Evolutionary conservation across 2,797 vertebrate genomes (phyloP).

Genomic region (Melopsittacus undulatus): DNA sequence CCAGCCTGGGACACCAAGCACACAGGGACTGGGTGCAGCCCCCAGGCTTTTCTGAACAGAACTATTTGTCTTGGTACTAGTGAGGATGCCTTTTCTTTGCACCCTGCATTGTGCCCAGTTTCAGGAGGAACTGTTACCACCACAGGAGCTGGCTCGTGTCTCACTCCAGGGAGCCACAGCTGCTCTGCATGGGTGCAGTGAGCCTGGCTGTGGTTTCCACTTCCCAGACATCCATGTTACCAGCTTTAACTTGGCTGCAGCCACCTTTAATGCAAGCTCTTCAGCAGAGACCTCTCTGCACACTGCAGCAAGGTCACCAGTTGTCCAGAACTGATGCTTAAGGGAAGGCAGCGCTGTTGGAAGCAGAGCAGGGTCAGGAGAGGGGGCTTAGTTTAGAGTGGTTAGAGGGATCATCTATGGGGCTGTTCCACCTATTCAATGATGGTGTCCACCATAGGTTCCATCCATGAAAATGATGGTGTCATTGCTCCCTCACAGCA

Average conservation of each 20-base stretch:
- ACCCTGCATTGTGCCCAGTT: neutral
- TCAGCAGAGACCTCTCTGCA: neutral
- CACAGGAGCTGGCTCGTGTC: neutral
- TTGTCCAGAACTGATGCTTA: neutral
- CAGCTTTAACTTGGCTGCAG: neutral
- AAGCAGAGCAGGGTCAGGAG: neutral
- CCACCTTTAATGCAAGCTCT: neutral
- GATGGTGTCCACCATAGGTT: neutral
- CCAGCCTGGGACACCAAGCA: neutral
- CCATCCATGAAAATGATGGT: neutral
- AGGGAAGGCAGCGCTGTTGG: neutral
- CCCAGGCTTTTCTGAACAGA: neutral
- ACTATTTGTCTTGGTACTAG: rapidly evolving
- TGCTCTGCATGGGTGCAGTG: neutral
- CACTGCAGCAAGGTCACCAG: neutral
- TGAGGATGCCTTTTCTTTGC: neutral
- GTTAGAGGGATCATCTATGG: neutral
- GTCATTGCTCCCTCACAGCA: neutral
- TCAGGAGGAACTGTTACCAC: neutral
- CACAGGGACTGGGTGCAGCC: neutral
- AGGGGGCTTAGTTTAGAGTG: neutral
- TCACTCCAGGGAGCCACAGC: neutral
- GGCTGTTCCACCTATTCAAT: neutral
- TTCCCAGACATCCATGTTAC: rapidly evolving
- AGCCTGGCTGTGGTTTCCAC: neutral